Conservation (phyloP, 2,797 vertebrate genomes). For the Halcyon leucocephala region DNA sequence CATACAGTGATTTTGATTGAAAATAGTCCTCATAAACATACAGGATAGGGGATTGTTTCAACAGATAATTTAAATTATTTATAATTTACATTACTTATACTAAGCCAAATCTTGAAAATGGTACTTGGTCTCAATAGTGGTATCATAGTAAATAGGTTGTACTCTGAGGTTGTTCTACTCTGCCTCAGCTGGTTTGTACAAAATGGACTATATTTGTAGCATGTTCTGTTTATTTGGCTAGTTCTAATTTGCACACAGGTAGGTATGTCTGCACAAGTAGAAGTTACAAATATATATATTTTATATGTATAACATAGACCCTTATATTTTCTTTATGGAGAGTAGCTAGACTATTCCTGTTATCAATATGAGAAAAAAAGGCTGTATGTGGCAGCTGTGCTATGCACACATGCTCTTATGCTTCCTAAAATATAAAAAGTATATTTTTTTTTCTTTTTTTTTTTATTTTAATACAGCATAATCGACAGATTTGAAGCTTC, state of each 20-base stretch:
- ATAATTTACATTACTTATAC: not conserved
- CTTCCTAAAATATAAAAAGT: not conserved
- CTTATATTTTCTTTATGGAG: fast-evolving
- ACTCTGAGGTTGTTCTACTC: not conserved
- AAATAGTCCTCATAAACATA: not conserved
- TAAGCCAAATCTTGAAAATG: not conserved
- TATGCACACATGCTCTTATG: not conserved
- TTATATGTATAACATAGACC: not conserved
- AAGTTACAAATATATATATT: not conserved
- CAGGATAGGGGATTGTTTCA: not conserved
- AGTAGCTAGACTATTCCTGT: not conserved
- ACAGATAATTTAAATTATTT: not conserved
- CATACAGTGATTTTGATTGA: not conserved
- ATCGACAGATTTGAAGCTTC: not conserved
- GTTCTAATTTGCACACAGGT: not conserved
- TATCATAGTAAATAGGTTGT: not conserved
- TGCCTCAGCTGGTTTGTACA: not conserved
- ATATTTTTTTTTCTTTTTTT: not conserved
- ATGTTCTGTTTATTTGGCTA: not conserved
- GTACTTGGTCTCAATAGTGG: not conserved
- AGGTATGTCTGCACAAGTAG: not conserved
- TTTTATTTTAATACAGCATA: not conserved
- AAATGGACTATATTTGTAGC: not conserved
- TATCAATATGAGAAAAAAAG: not conserved
- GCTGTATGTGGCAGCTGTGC: not conserved